phyloP scores from a whole-genome alignment of 2,113 vertebrate species.

The Chrysemys picta region DNA sequence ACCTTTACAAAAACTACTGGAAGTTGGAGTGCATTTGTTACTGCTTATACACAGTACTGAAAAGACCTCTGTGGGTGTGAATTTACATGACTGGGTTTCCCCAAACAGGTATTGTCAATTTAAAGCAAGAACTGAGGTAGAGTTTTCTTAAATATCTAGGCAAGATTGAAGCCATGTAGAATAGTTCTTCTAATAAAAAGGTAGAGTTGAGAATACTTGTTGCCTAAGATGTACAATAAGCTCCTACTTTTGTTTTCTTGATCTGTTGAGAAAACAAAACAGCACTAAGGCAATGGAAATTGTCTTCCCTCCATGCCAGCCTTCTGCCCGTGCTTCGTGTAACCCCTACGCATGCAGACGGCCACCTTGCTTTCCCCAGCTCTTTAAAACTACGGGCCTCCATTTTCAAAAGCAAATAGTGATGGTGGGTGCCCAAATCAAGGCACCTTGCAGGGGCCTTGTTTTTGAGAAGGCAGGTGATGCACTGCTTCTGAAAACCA shows the following conservation, averaged over 20 bases:
- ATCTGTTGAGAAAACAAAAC: fast-evolving
- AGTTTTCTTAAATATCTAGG: too few species aligned
- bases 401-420: fast-evolving
- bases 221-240: fast-evolving
- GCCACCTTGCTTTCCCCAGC: not conserved
- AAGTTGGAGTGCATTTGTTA: conserved; percentile 67
- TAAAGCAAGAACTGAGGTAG: fast-evolving
- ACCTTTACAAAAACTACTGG: conserved; percentile 71
- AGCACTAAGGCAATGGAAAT: fast-evolving
- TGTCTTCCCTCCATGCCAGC: not conserved
- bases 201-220: fast-evolving
- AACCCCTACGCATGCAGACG: not conserved
- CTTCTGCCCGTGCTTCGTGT: not conserved
- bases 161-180: fast-evolving
- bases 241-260: fast-evolving
- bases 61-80: fast-evolving
- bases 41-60: fast-evolving
- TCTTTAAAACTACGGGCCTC: fast-evolving
- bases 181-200: fast-evolving
- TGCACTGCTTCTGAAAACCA: not conserved
- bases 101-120: fast-evolving
- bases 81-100: not conserved
- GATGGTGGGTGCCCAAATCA: not conserved
- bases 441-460: not conserved
- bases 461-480: too few species aligned